Percentiles rank a stretch among this genome's conserved stretches.
These are phyloP conservation scores for Colletes latitarsis DNA, from an alignment of 1,140 invertebrate genomes.

Conservation along the genomic window DNA sequence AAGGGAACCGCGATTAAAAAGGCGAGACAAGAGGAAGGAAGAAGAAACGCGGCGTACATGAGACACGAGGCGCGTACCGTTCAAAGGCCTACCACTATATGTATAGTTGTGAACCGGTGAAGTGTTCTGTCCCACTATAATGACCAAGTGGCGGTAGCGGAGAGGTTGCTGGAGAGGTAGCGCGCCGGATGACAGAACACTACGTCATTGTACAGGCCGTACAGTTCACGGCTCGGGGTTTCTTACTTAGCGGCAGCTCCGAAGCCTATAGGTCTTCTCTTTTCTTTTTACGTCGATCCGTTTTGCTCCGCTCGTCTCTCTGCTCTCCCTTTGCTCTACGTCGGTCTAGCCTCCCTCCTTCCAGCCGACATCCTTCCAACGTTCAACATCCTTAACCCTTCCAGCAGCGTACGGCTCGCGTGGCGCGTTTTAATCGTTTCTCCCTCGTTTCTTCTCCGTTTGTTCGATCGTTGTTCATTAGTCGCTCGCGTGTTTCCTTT, in stretches of 20 bases:
- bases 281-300: conserved; percentile 5
- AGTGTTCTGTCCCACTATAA: conserved; percentile 63
- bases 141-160: conserved; percentile 55
- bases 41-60: conserved; percentile 29
- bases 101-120: conserved; percentile 64
- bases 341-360: background rate
- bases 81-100: conserved; percentile 63
- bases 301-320: conserved; percentile 47
- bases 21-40: conserved; percentile 18
- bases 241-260: conserved; percentile 56
- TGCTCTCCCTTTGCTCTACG: conserved; percentile 28
- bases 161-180: conserved; percentile 59
- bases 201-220: conserved; percentile 62
- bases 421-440: background rate
- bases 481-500: background rate
- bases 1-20: background rate
- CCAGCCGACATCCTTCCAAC: background rate
- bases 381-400: background rate
- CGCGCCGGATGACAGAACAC: conserved; percentile 68
- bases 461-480: no score
- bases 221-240: conserved; percentile 55
- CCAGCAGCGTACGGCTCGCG: background rate
- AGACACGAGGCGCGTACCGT: conserved; percentile 49
- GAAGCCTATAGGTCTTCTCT: conserved; percentile 10
- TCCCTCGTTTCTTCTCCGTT: background rate